Percentiles rank a stretch among this genome's conserved stretches.
phyloP scores from a whole-genome alignment of 1,140 invertebrate species.

The Eciton burchellii region DNA sequence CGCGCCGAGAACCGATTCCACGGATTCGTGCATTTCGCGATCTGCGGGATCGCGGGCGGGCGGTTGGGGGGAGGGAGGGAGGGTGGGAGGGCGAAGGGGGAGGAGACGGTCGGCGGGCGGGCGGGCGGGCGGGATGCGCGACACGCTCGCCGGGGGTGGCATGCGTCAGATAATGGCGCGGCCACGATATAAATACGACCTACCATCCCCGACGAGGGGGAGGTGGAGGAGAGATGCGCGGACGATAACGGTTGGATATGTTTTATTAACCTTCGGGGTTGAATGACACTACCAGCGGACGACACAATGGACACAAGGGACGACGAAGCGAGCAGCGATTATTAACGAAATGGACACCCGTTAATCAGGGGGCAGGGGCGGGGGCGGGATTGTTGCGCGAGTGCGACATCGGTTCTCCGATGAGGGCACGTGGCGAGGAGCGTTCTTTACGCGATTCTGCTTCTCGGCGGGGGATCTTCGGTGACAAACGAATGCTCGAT shows the following conservation, averaged over 20 bases:
- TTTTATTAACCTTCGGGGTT: conserved; percentile 46
- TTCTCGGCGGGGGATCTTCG: too few species aligned
- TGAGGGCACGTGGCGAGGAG: too few species aligned
- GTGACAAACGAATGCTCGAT: background rate
- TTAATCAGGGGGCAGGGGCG: conserved; percentile 28
- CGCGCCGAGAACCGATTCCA: conserved; percentile 73
- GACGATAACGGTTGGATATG: conserved; percentile 45
- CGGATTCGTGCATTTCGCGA: conserved; percentile 62
- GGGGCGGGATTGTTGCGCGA: too few species aligned
- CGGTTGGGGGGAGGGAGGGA: too few species aligned
- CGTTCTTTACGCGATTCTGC: too few species aligned
- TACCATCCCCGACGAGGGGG: conserved; percentile 13
- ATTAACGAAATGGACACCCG: background rate
- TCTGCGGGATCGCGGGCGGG: conserved; percentile 18
- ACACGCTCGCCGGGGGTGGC: conserved; percentile 51
- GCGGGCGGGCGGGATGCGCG: too few species aligned
- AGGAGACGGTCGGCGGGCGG: too few species aligned
- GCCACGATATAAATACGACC: conserved; percentile 69
- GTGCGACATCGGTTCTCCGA: too few species aligned
- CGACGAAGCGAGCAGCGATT: conserved; percentile 8
- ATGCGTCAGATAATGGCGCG: conserved; percentile 53
- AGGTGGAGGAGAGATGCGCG: conserved; percentile 1
- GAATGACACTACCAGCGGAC: conserved; percentile 34
- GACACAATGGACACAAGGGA: background rate
- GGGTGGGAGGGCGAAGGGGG: too few species aligned